Evolutionary conservation across 2,113 vertebrate genomes (phyloP), one percentile per base, ranked within the genome.

Genomic region (Zootoca vivipara): DNA sequence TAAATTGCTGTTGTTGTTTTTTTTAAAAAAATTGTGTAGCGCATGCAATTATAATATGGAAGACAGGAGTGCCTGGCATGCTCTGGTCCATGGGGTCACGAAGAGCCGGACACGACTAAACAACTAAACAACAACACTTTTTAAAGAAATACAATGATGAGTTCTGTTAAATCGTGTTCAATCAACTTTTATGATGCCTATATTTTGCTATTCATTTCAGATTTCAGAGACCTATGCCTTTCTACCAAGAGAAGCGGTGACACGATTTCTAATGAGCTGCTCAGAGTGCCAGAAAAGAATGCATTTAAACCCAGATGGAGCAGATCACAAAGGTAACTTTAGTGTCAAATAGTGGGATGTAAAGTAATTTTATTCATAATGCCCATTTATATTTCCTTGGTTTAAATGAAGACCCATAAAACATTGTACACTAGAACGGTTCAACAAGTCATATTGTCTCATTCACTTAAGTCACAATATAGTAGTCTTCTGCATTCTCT

Each of bases 221-320:
- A 98, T 98, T 97, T 98, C 97, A 88, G 97, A 98, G 96, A 98
- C 97, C 96, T 98, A 98, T 96, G 97, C 97, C 94, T 98, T 98
- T 95, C 94, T 98, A 94, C 97, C 97, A 91, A 97, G 97, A 96
- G 97, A 98, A 97, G 97, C 97, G 87, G 97, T 98, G 96, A 98
- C 97, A 93, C 96, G 97, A 81, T 98, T 98, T 96, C 97, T 98
- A 95, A 98, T 98, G 97, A 98, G 97, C 96, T 98, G 97, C 93
- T 98, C 97, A 92, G 97, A 98, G 94, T 98, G 97, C 96, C 97
- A 98, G 97, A 98, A 98, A 96, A 97, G 97, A 97, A 98, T 98
- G 97, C 97, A 98, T 96, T 97, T 98, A 96, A 98, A 97, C 94
- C 97, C 97, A 96, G 97, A 98, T 93, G 97, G 97, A 96, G 95